These are phyloP conservation scores for Cryptoprocta ferox DNA, from an alignment of 2,797 vertebrate genomes.

Conservation along the genomic window DNA sequence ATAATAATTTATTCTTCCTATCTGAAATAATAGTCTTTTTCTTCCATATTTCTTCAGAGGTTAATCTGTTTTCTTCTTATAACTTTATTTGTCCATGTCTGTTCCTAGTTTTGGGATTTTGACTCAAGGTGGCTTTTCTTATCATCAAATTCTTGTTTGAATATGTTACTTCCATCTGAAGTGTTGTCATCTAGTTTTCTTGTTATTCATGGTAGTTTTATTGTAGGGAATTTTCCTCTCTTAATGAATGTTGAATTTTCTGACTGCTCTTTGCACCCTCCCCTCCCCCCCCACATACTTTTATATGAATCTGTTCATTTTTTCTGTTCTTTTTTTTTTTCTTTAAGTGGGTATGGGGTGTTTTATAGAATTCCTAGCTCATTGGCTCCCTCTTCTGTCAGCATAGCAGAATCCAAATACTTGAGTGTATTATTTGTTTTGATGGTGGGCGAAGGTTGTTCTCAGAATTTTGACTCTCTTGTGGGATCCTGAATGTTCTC, in stretches of 20 bases:
- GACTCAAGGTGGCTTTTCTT: neutral
- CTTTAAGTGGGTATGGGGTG: neutral
- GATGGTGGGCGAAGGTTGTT: neutral
- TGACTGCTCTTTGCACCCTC: neutral
- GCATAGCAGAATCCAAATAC: neutral
- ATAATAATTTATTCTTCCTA: neutral
- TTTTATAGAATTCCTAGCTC: slow-evolving; percentile 62
- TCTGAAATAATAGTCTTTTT: neutral
- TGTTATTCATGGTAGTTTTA: neutral
- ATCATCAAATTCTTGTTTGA: neutral
- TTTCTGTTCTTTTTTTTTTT: neutral
- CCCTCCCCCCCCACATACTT: neutral
- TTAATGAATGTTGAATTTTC: neutral
- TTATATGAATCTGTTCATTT: neutral
- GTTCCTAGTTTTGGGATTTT: slow-evolving; percentile 9
- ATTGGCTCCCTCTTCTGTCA: slow-evolving; percentile 72
- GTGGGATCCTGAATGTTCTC: neutral
- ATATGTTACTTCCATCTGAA: neutral
- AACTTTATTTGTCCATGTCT: neutral
- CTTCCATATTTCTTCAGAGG: neutral
- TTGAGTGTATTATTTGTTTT: neutral
- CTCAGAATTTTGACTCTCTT: neutral
- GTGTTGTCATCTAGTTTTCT: neutral
- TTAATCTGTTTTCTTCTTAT: neutral
- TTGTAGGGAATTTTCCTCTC: neutral